These are phyloP conservation scores for Heteromurus nitidus DNA, from an alignment of 2,888 invertebrate species.

Conservation along the genomic window DNA sequence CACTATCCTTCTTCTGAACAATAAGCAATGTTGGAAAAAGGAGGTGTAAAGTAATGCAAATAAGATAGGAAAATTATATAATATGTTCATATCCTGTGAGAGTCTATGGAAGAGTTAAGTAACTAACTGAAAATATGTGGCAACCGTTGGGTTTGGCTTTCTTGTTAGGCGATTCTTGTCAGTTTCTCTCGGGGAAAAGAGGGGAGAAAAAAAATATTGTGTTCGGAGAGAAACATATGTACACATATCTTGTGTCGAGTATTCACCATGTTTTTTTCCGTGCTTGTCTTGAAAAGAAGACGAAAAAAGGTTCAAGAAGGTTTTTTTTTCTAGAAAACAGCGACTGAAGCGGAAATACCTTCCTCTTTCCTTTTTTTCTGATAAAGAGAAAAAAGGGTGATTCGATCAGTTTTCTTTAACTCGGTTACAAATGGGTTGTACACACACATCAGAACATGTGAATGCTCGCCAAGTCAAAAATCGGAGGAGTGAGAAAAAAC, in stretches of 20 bases:
- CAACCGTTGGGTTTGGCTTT: too few species aligned
- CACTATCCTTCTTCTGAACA: not conserved
- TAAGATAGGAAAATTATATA: not conserved
- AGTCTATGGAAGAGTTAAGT: not conserved
- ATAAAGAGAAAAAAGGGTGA: constrained; percentile 9
- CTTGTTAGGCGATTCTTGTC: not conserved
- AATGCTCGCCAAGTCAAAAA: not conserved
- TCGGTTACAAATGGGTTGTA: constrained; percentile 19
- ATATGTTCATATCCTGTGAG: not conserved
- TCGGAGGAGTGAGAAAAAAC: not conserved
- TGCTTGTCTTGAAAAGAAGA: not conserved
- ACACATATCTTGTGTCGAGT: too few species aligned
- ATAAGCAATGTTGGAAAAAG: not conserved
- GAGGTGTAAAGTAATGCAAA: not conserved
- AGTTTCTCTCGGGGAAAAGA: not conserved
- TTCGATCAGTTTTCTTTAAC: constrained; percentile 33
- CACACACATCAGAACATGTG: not conserved
- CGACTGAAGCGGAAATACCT: constrained; percentile 17
- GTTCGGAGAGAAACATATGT: not conserved
- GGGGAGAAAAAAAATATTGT: not conserved
- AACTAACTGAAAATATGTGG: not conserved
- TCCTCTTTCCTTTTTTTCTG: constrained; percentile 7
- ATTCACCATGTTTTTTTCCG: too few species aligned
- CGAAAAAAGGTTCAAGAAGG: not conserved
- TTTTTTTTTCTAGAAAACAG: not conserved